Evolutionary conservation across 2,888 invertebrate genomes (phyloP).

Genomic region (Lapara coniferarum): DNA sequence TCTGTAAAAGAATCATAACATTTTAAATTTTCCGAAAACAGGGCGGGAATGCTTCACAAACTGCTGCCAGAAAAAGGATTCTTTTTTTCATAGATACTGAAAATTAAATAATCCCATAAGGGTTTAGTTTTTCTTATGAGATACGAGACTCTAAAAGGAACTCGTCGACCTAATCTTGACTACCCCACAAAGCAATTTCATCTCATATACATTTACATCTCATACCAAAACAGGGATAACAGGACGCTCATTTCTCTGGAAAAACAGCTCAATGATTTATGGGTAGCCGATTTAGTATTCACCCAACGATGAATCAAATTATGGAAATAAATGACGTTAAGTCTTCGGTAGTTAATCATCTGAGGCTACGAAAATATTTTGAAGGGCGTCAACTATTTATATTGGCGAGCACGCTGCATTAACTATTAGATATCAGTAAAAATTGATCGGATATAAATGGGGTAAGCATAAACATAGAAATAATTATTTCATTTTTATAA

Average conservation of each 20-base stretch:
- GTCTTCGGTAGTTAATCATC: constrained; percentile 11
- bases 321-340: constrained; percentile 25
- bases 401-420: neutral
- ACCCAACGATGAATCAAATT: constrained; percentile 19
- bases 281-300: constrained; percentile 24
- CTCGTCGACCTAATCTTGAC: neutral
- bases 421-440: neutral
- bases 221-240: constrained; percentile 24
- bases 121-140: neutral
- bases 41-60: too few relatives aligned
- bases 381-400: neutral
- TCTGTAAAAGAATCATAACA: too few relatives aligned
- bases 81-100: too few relatives aligned
- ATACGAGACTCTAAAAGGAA: neutral
- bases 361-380: constrained; percentile 4
- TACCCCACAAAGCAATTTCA: constrained; percentile 12
- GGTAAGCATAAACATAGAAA: too few relatives aligned
- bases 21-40: too few relatives aligned
- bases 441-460: too few relatives aligned
- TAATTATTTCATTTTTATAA: too few relatives aligned
- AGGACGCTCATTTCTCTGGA: constrained; percentile 17
- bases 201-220: constrained; percentile 19
- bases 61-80: too few relatives aligned
- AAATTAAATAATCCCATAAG: too few relatives aligned
- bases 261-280: constrained; percentile 26